Conservation (phyloP, 2,888 invertebrate species). For the Trissoscelio sp. region DNA sequence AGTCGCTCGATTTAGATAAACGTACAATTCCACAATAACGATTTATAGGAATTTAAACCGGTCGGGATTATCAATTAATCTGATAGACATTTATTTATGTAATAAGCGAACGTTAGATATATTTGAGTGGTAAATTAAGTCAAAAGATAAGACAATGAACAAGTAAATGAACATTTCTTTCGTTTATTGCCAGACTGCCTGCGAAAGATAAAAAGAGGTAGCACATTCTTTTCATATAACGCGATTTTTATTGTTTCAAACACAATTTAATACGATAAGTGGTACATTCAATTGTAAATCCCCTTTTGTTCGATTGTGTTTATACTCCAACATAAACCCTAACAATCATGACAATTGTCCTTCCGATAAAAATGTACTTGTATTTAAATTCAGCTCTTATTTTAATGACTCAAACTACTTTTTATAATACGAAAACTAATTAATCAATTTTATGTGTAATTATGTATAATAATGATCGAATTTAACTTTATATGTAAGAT, state of each 20-base stretch:
- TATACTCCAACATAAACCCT: slow-evolving; percentile 7
- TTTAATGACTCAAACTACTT: no score
- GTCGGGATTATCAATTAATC: slow-evolving; percentile 65
- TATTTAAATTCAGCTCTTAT: neutral
- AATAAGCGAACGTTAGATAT: slow-evolving; percentile 58
- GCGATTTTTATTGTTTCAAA: slow-evolving; percentile 40
- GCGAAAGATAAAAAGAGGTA: slow-evolving; percentile 28
- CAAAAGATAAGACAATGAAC: slow-evolving; percentile 54
- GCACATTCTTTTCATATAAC: slow-evolving; percentile 26
- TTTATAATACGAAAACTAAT: no score
- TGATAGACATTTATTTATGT: slow-evolving; percentile 62
- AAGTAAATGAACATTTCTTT: slow-evolving; percentile 33
- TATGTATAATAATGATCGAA: neutral
- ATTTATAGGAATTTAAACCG: slow-evolving; percentile 57
- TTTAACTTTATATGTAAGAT: no score
- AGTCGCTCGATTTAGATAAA: slow-evolving; percentile 53
- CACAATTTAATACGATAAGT: slow-evolving; percentile 37
- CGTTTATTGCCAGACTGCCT: slow-evolving; percentile 10
- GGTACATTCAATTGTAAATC: slow-evolving; percentile 20
- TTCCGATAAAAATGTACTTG: neutral
- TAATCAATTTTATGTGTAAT: no score
- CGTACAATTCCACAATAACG: slow-evolving; percentile 52
- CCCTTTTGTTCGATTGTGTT: slow-evolving; percentile 17
- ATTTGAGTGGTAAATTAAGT: slow-evolving; percentile 49
- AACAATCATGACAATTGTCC: slow-evolving; percentile 2